phyloP scores from a whole-genome alignment of 2,797 vertebrate genomes.

The Cyprinella venusta region DNA sequence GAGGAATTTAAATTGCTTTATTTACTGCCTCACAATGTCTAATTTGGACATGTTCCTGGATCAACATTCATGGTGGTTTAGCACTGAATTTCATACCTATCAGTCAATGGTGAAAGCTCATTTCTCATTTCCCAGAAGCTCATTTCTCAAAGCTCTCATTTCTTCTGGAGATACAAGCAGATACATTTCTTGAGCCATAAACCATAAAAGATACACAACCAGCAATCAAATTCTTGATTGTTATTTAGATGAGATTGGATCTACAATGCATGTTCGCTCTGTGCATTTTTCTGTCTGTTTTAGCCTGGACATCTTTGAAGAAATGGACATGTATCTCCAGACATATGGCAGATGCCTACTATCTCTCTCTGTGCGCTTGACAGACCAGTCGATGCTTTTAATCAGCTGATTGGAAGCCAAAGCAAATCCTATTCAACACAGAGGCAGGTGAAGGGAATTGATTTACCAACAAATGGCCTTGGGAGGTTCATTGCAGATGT shows the following conservation, averaged over 20 bases:
- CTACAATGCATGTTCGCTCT: background rate
- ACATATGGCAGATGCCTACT: conserved; percentile 4
- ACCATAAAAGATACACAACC: no score
- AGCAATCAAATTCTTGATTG: background rate
- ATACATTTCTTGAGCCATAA: no score
- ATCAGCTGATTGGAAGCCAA: conserved; percentile 47
- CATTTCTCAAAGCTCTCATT: no score
- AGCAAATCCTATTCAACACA: conserved; percentile 32
- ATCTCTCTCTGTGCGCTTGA: conserved; percentile 16
- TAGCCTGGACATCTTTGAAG: background rate
- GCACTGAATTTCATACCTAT: background rate
- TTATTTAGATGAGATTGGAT: background rate
- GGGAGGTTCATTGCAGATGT: conserved; percentile 4
- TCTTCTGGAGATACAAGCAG: no score
- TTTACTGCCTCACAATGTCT: no score
- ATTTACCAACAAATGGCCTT: conserved; percentile 24
- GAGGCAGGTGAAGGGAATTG: conserved; percentile 31
- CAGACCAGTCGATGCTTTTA: conserved; percentile 51
- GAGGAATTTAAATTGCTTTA: background rate
- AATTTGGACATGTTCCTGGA: background rate
- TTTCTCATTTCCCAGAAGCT: no score
- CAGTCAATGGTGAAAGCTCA: no score
- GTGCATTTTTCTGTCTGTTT: background rate
- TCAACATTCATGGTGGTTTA: background rate
- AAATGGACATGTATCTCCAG: background rate